phyloP scores from a whole-genome alignment of 1,140 invertebrate species.

The Magallana ariakensis region DNA sequence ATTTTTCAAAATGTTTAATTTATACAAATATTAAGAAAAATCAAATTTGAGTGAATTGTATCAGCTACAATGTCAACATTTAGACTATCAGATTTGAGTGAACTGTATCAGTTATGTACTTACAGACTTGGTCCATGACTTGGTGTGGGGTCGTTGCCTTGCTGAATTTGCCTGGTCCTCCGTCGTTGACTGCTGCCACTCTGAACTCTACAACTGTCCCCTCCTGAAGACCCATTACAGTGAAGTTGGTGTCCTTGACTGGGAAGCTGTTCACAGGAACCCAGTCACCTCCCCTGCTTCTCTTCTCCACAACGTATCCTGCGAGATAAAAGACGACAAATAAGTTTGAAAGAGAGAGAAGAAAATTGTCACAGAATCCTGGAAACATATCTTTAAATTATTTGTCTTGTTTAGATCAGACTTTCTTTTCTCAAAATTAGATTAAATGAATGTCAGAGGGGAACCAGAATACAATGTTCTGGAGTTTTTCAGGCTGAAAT shows the following conservation, averaged over 20 bases:
- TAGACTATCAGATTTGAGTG: too few relatives aligned
- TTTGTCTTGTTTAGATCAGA: not conserved
- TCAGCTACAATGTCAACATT: too few relatives aligned
- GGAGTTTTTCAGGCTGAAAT: not conserved
- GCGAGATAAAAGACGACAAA: not conserved
- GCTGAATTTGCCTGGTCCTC: conserved; percentile 95
- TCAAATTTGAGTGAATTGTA: too few relatives aligned
- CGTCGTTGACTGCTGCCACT: conserved; percentile 96
- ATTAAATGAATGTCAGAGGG: not conserved
- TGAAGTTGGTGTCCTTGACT: conserved; percentile 72
- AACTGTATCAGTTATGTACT: conserved; percentile 71
- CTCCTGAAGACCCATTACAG: conserved; percentile 93
- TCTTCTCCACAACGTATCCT: conserved; percentile 96
- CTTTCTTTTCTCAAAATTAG: not conserved
- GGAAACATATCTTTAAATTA: too few relatives aligned
- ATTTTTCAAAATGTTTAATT: too few relatives aligned
- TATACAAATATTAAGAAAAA: too few relatives aligned
- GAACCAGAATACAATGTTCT: too few relatives aligned
- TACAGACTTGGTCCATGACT: conserved; percentile 90
- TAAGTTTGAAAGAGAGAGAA: not conserved
- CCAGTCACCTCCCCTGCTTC: conserved; percentile 93
- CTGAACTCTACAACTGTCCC: conserved; percentile 97
- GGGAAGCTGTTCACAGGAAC: conserved; percentile 95
- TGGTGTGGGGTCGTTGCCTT: conserved; percentile 94
- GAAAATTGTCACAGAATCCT: too few relatives aligned